Evolutionary conservation across 2,888 invertebrate species (phyloP).

Genomic region (Stegana nigrithorax): DNA sequence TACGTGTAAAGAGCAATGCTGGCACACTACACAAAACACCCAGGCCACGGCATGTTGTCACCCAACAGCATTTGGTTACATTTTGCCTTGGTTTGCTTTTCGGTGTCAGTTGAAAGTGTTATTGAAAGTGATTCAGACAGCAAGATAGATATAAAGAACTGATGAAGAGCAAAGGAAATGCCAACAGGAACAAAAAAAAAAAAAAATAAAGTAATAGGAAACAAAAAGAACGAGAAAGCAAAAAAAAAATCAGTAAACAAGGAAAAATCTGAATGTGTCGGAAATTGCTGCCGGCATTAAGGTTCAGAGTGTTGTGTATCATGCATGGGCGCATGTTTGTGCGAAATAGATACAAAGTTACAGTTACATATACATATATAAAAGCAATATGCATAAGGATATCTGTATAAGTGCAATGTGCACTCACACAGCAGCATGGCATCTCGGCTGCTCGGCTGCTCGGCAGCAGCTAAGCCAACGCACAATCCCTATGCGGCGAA

Average conservation of each 20-base stretch:
- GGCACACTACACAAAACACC: slow-evolving; percentile 4
- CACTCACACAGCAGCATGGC: no score
- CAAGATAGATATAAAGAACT: slow-evolving; percentile 36
- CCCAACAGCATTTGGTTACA: slow-evolving; percentile 30
- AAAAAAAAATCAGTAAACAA: no score
- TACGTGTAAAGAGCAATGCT: slow-evolving; percentile 12
- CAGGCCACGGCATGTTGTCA: no score
- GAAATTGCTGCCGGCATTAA: slow-evolving; percentile 51
- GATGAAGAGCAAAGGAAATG: slow-evolving; percentile 22
- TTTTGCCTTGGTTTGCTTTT: slow-evolving; percentile 30
- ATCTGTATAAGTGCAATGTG: slow-evolving; percentile 34
- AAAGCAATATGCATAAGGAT: slow-evolving; percentile 22
- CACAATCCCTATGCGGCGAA: no score
- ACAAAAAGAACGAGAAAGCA: no score
- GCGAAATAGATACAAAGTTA: background rate
- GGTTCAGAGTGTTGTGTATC: slow-evolving; percentile 44
- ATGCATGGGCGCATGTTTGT: slow-evolving; percentile 20
- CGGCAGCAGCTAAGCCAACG: no score
- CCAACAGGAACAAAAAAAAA: slow-evolving; percentile 35
- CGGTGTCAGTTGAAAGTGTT: slow-evolving; percentile 54
- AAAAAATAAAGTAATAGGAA: no score
- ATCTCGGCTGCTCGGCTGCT: no score
- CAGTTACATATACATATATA: background rate
- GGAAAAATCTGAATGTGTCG: slow-evolving; percentile 51
- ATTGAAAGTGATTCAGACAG: slow-evolving; percentile 41